Evolutionary conservation across 2,113 vertebrate species (phyloP).

Genomic region (Oenanthe melanoleuca): DNA sequence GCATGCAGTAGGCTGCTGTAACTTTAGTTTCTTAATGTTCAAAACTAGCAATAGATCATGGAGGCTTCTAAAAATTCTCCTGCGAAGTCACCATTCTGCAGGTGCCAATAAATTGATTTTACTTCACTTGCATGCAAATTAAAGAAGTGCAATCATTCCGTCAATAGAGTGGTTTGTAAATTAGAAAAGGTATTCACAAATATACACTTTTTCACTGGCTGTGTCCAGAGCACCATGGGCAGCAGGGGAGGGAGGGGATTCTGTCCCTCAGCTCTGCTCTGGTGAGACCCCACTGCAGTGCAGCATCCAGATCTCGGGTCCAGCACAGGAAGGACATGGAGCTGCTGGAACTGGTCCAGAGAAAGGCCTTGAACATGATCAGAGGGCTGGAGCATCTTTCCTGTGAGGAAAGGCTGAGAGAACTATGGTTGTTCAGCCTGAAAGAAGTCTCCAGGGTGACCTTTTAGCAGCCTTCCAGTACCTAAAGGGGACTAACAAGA

Average conservation of each 20-base stretch:
- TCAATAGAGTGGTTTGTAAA: background rate
- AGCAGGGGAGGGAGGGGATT: background rate
- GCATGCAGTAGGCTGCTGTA: constrained; percentile 14
- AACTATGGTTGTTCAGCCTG: background rate
- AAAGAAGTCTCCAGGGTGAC: background rate
- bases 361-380: background rate
- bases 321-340: background rate
- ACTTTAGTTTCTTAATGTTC: constrained; percentile 16
- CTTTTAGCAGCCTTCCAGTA: background rate
- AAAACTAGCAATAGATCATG: background rate
- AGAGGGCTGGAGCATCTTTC: background rate
- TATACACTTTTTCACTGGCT: background rate
- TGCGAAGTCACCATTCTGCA: background rate
- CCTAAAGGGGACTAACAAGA: background rate
- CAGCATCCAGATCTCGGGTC: background rate
- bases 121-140: background rate
- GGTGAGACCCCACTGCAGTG: accelerated
- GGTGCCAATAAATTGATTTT: constrained; percentile 3
- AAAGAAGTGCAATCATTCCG: background rate
- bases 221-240: background rate
- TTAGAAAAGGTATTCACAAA: background rate
- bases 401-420: background rate
- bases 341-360: accelerated
- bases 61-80: background rate
- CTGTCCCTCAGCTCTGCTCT: background rate